Percentiles rank a stretch among this genome's conserved stretches.
phyloP scores from a whole-genome alignment of 1,140 invertebrate genomes.

The Helicoverpa zea region DNA sequence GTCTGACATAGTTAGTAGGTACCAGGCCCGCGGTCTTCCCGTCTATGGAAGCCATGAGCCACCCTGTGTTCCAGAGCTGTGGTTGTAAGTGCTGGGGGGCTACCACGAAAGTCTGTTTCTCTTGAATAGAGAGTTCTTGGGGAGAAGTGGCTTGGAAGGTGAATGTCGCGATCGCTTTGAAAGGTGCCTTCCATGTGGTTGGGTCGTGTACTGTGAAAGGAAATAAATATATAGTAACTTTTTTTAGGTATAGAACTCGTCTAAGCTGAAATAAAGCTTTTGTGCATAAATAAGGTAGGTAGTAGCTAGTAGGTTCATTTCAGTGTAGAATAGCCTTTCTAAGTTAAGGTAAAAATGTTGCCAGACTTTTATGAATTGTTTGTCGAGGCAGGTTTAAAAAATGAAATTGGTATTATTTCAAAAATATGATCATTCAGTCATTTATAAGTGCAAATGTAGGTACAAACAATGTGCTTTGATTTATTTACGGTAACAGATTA shows the following conservation, averaged over 20 bases:
- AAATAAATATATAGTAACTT: background rate
- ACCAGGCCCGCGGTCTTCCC: constrained; percentile 91
- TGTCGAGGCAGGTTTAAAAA: too few species aligned
- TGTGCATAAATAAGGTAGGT: too few species aligned
- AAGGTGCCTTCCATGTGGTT: constrained; percentile 90
- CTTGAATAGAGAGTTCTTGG: constrained; percentile 92
- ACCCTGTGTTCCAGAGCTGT: constrained; percentile 90
- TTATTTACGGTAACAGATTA: too few species aligned
- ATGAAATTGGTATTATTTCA: too few species aligned
- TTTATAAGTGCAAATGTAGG: too few species aligned
- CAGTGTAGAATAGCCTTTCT: too few species aligned
- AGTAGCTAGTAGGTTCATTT: background rate
- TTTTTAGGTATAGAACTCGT: background rate
- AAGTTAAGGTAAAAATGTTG: too few species aligned
- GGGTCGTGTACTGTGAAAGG: constrained; percentile 88
- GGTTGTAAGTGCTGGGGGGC: constrained; percentile 94
- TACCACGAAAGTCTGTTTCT: constrained; percentile 92
- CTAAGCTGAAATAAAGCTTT: background rate
- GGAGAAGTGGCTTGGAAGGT: constrained; percentile 91
- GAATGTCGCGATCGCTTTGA: constrained; percentile 91
- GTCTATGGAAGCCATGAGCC: constrained; percentile 91
- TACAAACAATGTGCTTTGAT: too few species aligned
- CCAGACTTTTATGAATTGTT: too few species aligned
- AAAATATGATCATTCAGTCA: too few species aligned
- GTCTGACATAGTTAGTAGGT: constrained; percentile 93